Percentiles rank a stretch among this genome's conserved stretches.
Conservation (phyloP, 2,888 invertebrate species). For the Oxytorus armatus region DNA sequence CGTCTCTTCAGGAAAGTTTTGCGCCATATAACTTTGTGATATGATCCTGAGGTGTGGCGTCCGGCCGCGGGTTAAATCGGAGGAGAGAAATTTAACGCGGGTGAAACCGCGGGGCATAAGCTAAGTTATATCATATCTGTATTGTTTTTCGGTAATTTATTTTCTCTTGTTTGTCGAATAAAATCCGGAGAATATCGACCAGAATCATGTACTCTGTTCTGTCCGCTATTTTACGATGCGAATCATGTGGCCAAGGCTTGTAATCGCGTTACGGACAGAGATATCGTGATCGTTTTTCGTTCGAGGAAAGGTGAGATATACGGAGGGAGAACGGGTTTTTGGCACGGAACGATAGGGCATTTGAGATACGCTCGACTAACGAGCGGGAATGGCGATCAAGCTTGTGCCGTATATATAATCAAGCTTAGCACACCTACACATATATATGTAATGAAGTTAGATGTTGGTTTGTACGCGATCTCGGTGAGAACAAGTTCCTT, state of each 20-base stretch:
- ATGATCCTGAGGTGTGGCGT: no score
- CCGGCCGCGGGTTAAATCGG: no score
- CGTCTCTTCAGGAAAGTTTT: no score
- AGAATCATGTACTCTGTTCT: conserved; percentile 1
- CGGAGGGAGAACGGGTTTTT: conserved; percentile 63
- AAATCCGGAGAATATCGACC: conserved; percentile 5
- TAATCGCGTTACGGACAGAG: conserved; percentile 50
- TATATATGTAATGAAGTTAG: conserved; percentile 18
- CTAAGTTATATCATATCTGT: no score
- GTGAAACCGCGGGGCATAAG: neutral
- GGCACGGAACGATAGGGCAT: conserved; percentile 61
- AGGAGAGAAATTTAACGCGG: no score
- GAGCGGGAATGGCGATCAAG: conserved; percentile 55
- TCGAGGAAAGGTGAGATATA: conserved; percentile 14
- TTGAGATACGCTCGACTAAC: conserved; percentile 58
- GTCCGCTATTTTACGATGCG: conserved; percentile 14
- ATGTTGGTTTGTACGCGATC: conserved; percentile 20
- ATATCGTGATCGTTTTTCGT: conserved; percentile 21
- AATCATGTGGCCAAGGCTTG: conserved; percentile 16
- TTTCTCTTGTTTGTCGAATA: conserved; percentile 5
- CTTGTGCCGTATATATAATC: neutral
- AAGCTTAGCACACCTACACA: neutral
- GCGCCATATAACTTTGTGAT: no score
- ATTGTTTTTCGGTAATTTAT: neutral
- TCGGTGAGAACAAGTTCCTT: conserved; percentile 15